Conservation (phyloP, 2,113 vertebrate species). For the Vimba vimba region DNA sequence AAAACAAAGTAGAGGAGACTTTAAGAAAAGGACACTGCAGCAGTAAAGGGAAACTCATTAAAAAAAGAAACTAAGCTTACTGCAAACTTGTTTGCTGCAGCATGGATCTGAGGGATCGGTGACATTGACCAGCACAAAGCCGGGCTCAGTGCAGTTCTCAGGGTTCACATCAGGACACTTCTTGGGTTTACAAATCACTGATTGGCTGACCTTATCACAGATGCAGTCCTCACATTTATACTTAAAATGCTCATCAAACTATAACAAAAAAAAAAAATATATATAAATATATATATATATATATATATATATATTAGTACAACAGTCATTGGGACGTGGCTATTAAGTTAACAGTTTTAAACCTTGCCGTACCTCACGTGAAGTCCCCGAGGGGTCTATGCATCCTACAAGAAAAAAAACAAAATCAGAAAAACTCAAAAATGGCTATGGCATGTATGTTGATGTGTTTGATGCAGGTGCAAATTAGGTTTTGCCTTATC, state of each 20-base stretch:
- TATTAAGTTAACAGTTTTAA: too few relatives aligned
- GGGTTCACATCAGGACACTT: slow-evolving; percentile 63
- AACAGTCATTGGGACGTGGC: background rate
- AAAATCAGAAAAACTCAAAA: background rate
- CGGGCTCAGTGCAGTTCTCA: slow-evolving; percentile 74
- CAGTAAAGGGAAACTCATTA: background rate
- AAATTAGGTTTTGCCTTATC: too few relatives aligned
- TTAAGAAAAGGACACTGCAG: background rate
- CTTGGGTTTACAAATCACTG: slow-evolving; percentile 80
- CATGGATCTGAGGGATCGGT: slow-evolving; percentile 78
- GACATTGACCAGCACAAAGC: slow-evolving; percentile 75
- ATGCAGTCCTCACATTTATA: slow-evolving; percentile 87
- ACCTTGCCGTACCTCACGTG: slow-evolving; percentile 52
- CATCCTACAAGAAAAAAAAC: slow-evolving; percentile 49
- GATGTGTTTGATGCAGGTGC: background rate
- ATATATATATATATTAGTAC: too few relatives aligned
- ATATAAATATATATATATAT: too few relatives aligned
- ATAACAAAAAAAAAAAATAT: slow-evolving; percentile 36
- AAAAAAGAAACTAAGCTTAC: slow-evolving; percentile 73
- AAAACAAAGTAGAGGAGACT: background rate
- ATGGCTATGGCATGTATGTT: background rate
- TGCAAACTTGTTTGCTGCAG: slow-evolving; percentile 79
- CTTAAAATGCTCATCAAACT: slow-evolving; percentile 87
- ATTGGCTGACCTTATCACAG: slow-evolving; percentile 79
- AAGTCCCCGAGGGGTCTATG: slow-evolving; percentile 52